phyloP scores from a whole-genome alignment of 2,888 invertebrate species.

The Lasioglossum lativentre region DNA sequence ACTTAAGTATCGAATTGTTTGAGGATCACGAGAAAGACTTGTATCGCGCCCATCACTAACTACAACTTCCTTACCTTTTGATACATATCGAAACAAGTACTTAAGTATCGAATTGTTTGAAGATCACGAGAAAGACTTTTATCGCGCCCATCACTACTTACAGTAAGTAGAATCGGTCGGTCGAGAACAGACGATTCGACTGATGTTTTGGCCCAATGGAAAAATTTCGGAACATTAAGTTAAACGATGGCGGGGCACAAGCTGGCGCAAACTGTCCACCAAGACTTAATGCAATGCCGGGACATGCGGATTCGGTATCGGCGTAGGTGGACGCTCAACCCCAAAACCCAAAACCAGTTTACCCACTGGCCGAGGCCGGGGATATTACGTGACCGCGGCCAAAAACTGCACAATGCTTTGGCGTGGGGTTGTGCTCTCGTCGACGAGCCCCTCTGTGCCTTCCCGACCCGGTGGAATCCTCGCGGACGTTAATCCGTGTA shows the following conservation, averaged over 20 bases:
- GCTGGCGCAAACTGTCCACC: slow-evolving; percentile 18
- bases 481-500: slow-evolving; percentile 69
- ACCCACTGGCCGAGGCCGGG: slow-evolving; percentile 41
- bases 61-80: no score
- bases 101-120: no score
- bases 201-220: not conserved
- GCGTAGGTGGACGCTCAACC: slow-evolving; percentile 15
- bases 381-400: slow-evolving; percentile 51
- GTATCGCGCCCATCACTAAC: no score
- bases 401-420: slow-evolving; percentile 58
- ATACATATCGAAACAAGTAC: no score
- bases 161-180: no score
- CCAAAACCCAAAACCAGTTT: slow-evolving; percentile 64
- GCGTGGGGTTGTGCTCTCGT: not conserved
- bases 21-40: no score
- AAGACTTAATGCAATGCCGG: slow-evolving; percentile 53
- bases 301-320: slow-evolving; percentile 34
- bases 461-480: slow-evolving; percentile 30
- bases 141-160: no score
- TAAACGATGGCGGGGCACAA: slow-evolving; percentile 7
- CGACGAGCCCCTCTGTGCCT: not conserved
- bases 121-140: no score
- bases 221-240: not conserved
- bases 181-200: no score
- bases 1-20: no score